These are phyloP conservation scores for Aegotheles bennettii DNA, from an alignment of 2,113 vertebrate genomes.

Conservation along the genomic window DNA sequence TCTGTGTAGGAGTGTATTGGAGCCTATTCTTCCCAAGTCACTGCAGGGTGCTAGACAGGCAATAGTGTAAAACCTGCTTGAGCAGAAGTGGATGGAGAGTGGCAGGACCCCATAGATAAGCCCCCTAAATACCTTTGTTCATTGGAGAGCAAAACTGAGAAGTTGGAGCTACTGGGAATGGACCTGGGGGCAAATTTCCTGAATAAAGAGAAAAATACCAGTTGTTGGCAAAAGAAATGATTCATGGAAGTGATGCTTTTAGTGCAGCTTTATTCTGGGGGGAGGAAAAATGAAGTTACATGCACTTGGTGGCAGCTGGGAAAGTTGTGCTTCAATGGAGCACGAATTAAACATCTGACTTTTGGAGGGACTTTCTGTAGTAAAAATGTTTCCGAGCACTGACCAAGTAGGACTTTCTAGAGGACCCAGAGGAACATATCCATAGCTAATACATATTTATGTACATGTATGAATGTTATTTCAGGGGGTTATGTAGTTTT, in stretches of 20 bases:
- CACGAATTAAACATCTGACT: not conserved
- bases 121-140: not conserved
- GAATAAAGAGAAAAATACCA: not conserved
- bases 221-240: not conserved
- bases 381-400: not conserved
- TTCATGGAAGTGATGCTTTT: not conserved
- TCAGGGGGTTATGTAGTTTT: not conserved
- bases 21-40: not conserved
- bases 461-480: not conserved
- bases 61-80: not conserved
- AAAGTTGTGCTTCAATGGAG: slow-evolving; percentile 1
- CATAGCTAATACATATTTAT: not conserved
- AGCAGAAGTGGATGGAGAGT: not conserved
- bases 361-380: not conserved
- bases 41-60: not conserved
- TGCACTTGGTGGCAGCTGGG: not conserved
- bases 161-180: not conserved
- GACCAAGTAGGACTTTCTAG: not conserved
- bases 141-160: not conserved
- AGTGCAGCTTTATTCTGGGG: not conserved
- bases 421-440: not conserved
- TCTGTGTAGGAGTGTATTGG: accelerated
- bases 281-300: not conserved
- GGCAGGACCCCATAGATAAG: not conserved
- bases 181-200: not conserved